Evolutionary conservation across 2,113 vertebrate genomes (phyloP), one percentile per base, ranked within the genome.

Genomic region (Hipposideros armiger): DNA sequence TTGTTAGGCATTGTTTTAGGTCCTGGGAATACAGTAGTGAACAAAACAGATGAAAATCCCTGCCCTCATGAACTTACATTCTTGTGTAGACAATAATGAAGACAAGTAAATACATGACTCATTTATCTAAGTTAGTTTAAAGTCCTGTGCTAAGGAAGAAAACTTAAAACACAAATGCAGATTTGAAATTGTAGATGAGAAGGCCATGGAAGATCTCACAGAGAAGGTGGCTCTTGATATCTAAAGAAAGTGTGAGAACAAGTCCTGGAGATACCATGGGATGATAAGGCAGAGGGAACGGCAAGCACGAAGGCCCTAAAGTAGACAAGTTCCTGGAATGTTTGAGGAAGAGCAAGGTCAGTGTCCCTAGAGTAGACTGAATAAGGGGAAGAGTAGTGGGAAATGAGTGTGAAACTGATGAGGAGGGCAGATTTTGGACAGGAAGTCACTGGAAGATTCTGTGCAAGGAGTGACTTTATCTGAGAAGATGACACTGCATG

Each of bases 111-210:
- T 83, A 66, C 3, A 52, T 86, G 62, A 47, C 30, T 15, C 50
- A 70, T 83, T 95, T 73, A 87, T 96, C 40, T 95, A 92, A 94
- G 52, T 66, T 66, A 88, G 42, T 40, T 54, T 72, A 47, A 85
- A 62, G 28, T 91, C 6, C 89, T 78, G 24, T 93, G 14, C 81
- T 78, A 96, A 94, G 77, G 28, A 87, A 82, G 66, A 89, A 95
- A 96, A 93, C 30, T 62, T 64, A 91, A 87, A 92, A 30, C 72
- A 54, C 11, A 52, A 70, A 62, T 17, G 14, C 56, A 58, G 40
- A 87, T 67, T 92, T 73, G 56, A 96, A 87, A 73, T n/a, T 69
- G 17, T 90, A 73, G 42, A 70, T 67, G n/a, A 88, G 69, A 72
- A 86, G 50, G 56, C 28, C 24, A 30, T 22, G 9, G 62, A 81